Percentiles rank a stretch among this genome's conserved stretches.
Conservation (phyloP, 2,113 vertebrate genomes). For the Alaudala cheleensis region DNA sequence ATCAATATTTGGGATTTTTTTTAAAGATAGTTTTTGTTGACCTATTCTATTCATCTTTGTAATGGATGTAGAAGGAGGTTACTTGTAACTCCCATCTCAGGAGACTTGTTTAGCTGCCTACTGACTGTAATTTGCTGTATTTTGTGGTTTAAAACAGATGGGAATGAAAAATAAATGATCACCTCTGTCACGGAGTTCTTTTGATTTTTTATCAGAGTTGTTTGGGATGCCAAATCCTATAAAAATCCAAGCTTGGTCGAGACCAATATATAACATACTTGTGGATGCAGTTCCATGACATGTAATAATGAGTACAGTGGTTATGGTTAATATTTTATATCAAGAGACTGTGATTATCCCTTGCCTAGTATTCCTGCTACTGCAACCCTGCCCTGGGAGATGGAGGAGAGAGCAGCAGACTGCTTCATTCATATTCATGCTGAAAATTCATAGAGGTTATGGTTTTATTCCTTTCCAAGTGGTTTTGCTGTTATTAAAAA, state of each 20-base stretch:
- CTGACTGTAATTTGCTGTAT: constrained; percentile 28
- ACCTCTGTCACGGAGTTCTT: neutral
- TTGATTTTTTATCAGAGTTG: neutral
- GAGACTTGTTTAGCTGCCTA: constrained; percentile 17
- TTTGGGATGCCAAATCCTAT: neutral
- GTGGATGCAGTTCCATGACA: neutral
- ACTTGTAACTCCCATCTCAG: constrained; percentile 29
- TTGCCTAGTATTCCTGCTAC: neutral
- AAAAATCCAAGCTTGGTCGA: neutral
- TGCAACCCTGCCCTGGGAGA: neutral
- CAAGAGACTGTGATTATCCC: neutral
- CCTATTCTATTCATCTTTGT: constrained; percentile 10
- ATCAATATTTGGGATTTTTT: neutral
- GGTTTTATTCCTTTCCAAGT: neutral
- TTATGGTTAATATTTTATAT: constrained; percentile 8
- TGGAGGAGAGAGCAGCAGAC: neutral
- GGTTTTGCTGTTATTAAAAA: neutral
- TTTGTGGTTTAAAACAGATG: constrained; percentile 27
- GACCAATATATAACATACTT: neutral
- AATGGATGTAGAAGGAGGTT: constrained; percentile 23
- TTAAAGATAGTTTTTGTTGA: neutral
- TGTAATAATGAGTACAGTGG: neutral
- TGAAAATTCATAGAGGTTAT: neutral
- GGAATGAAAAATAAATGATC: neutral
- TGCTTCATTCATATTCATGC: neutral